Conservation (phyloP, 2,888 invertebrate genomes). For the Drosophila hamatofila region DNA sequence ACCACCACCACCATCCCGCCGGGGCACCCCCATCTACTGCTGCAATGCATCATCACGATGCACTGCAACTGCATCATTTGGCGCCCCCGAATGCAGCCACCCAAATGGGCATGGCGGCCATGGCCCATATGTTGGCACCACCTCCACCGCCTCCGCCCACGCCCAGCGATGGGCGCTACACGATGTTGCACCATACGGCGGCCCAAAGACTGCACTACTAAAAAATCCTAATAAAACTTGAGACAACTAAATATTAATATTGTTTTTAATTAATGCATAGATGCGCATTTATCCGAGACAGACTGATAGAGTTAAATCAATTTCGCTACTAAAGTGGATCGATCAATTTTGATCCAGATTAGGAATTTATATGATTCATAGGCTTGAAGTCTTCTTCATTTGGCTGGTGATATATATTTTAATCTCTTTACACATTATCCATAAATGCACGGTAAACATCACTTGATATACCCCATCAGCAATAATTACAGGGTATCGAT, state of each 20-base stretch:
- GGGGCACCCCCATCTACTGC: conserved; percentile 55
- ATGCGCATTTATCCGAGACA: neutral
- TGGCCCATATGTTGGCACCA: conserved; percentile 80
- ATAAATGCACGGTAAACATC: neutral
- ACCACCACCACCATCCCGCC: conserved; percentile 66
- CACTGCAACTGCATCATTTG: conserved; percentile 71
- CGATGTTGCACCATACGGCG: conserved; percentile 82
- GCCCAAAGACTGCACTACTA: conserved; percentile 84
- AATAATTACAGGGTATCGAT: neutral
- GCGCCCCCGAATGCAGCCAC: conserved; percentile 73
- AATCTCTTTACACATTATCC: neutral
- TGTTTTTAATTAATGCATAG: neutral
- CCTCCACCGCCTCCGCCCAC: conserved; percentile 83
- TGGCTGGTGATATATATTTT: neutral
- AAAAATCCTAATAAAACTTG: conserved; percentile 8
- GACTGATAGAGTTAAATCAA: neutral
- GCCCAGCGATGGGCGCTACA: conserved; percentile 79
- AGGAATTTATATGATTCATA: neutral
- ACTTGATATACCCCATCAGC: neutral
- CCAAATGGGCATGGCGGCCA: conserved; percentile 81
- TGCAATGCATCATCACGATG: conserved; percentile 64
- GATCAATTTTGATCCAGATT: neutral
- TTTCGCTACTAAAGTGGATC: no score
- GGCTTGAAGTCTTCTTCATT: neutral
- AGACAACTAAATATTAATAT: neutral